Conservation (phyloP, 2,888 invertebrate species). For the Cynaeus angustus region DNA sequence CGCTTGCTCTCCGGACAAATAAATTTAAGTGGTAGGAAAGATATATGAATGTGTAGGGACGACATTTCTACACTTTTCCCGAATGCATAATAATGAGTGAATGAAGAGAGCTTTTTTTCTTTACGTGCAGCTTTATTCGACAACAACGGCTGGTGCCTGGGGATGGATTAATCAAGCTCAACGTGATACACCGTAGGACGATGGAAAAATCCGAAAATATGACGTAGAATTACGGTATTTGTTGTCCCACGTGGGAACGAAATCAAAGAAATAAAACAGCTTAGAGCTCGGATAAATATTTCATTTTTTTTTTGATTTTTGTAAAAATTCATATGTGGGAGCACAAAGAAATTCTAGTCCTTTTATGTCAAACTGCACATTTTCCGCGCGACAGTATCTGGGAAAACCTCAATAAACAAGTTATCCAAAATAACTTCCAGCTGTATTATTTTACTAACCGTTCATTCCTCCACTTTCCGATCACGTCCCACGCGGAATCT, state of each 20-base stretch:
- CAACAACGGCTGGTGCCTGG: background rate
- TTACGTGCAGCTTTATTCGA: slow-evolving; percentile 8
- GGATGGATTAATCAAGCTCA: slow-evolving; percentile 22
- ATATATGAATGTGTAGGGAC: slow-evolving; percentile 16
- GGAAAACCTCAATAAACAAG: slow-evolving; percentile 21
- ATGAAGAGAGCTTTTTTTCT: slow-evolving; percentile 3
- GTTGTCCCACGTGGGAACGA: too few relatives aligned
- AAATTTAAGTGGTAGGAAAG: slow-evolving; percentile 10
- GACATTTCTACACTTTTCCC: slow-evolving; percentile 13
- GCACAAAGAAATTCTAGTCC: too few relatives aligned
- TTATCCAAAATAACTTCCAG: slow-evolving; percentile 18
- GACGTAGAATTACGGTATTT: background rate
- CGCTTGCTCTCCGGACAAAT: background rate
- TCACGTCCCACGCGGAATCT: slow-evolving; percentile 41
- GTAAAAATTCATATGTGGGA: too few relatives aligned
- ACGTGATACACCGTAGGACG: background rate
- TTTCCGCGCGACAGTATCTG: too few relatives aligned
- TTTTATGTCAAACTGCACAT: too few relatives aligned
- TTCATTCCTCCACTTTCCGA: slow-evolving; percentile 29
- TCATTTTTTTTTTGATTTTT: too few relatives aligned
- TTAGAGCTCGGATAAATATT: too few relatives aligned
- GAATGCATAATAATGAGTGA: slow-evolving; percentile 21
- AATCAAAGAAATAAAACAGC: too few relatives aligned
- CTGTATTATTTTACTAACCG: slow-evolving; percentile 19
- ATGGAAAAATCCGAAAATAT: background rate